Evolutionary conservation across 2,888 invertebrate species (phyloP).

Genomic region (Drosophila subquinaria): DNA sequence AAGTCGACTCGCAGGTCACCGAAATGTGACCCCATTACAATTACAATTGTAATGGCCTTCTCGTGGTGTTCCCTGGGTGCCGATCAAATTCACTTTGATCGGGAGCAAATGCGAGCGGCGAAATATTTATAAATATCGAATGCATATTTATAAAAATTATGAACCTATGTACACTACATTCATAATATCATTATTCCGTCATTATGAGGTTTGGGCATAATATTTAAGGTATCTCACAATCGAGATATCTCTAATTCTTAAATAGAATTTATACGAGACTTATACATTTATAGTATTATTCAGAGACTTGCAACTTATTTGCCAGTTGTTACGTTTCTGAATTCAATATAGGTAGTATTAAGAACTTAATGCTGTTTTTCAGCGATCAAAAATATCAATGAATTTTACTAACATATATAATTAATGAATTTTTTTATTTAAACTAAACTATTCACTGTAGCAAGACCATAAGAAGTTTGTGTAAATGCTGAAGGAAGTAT

Average conservation of each 20-base stretch:
- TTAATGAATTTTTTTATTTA: not conserved
- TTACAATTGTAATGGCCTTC: conserved; percentile 29
- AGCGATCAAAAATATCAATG: not conserved
- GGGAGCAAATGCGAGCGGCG: conserved; percentile 27
- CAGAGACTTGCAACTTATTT: not conserved
- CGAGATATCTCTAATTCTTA: not conserved
- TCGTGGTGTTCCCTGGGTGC: conserved; percentile 33
- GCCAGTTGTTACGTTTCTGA: not conserved
- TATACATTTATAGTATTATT: not conserved
- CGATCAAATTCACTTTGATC: conserved; percentile 13
- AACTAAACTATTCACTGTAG: not conserved
- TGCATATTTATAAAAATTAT: conserved; percentile 9
- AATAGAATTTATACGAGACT: not conserved
- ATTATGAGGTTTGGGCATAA: not conserved
- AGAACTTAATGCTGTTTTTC: not conserved
- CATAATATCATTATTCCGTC: not conserved
- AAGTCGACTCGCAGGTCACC: conserved; percentile 24
- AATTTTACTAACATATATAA: not conserved
- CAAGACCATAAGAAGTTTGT: conserved; percentile 11
- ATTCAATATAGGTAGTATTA: not conserved
- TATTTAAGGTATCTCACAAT: not conserved
- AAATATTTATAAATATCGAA: conserved; percentile 18
- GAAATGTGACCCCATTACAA: conserved; percentile 26
- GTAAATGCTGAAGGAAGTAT: conserved; percentile 11
- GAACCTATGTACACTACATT: not conserved